Evolutionary conservation across 2,113 vertebrate species (phyloP).

Genomic region (Sander vitreus): DNA sequence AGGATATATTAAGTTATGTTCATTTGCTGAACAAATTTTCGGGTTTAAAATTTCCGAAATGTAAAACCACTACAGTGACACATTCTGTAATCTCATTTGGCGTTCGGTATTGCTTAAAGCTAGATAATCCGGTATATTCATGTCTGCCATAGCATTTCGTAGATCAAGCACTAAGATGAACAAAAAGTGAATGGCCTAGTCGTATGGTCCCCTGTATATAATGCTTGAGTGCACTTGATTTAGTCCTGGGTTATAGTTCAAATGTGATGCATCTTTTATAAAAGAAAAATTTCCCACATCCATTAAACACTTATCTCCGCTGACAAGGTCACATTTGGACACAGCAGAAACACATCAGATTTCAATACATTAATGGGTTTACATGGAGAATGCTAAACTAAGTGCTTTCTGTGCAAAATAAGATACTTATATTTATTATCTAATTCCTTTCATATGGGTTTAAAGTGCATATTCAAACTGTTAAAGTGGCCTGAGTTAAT

Average conservation of each 20-base stretch:
- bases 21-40: constrained; percentile 4
- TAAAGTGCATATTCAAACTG: neutral
- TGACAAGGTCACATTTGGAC: constrained; percentile 31
- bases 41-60: neutral
- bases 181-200: constrained; percentile 9
- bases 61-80: constrained; percentile 27
- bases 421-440: constrained; percentile 1
- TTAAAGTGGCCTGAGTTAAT: neutral
- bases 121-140: constrained; percentile 10
- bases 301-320: constrained; percentile 31
- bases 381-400: constrained; percentile 6
- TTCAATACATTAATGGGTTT: constrained; percentile 2
- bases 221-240: constrained; percentile 42
- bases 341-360: constrained; percentile 8
- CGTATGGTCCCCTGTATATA: constrained; percentile 35
- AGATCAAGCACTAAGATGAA: constrained; percentile 13
- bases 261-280: constrained; percentile 52
- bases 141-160: neutral
- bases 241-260: constrained; percentile 32
- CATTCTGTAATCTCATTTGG: constrained; percentile 28
- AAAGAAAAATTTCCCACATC: constrained; percentile 27
- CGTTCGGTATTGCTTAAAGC: constrained; percentile 14
- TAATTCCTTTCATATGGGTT: neutral
- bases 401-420: constrained; percentile 19
- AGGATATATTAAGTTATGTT: constrained; percentile 36